phyloP scores from a whole-genome alignment of 2,797 vertebrate genomes.

The Tokudaia muenninki region DNA sequence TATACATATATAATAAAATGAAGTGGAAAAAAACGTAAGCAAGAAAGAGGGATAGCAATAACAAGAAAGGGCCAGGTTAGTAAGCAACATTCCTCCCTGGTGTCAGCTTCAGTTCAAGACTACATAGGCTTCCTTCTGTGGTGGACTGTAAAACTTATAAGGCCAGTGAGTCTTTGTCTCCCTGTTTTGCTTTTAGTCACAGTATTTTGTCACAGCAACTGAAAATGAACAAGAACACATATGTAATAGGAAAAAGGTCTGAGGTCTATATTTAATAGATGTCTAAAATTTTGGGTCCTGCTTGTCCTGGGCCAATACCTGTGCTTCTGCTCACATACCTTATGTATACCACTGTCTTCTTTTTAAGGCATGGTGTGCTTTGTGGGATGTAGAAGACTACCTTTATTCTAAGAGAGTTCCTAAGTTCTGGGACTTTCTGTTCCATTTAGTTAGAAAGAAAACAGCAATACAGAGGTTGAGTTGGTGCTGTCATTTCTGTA shows the following conservation, averaged over 20 bases:
- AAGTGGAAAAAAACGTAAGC: background rate
- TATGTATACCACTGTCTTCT: background rate
- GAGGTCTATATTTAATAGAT: background rate
- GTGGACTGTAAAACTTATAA: background rate
- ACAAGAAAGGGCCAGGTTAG: background rate
- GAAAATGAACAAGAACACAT: background rate
- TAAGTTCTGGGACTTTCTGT: background rate
- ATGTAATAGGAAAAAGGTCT: background rate
- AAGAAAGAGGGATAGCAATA: background rate
- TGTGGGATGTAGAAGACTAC: background rate
- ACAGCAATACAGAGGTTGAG: background rate
- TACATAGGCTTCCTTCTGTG: too few species aligned
- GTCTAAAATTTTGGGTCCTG: background rate
- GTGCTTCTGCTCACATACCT: background rate
- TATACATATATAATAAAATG: background rate
- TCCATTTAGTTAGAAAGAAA: background rate
- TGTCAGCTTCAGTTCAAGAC: background rate
- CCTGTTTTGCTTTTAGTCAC: background rate
- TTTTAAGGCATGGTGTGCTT: background rate
- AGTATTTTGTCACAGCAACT: background rate
- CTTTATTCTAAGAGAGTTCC: background rate
- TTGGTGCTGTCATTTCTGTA: background rate
- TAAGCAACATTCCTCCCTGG: background rate
- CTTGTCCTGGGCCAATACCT: background rate
- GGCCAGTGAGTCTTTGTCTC: background rate